phyloP scores from a whole-genome alignment of 2,797 vertebrate species.

The Novumbra hubbsi region DNA sequence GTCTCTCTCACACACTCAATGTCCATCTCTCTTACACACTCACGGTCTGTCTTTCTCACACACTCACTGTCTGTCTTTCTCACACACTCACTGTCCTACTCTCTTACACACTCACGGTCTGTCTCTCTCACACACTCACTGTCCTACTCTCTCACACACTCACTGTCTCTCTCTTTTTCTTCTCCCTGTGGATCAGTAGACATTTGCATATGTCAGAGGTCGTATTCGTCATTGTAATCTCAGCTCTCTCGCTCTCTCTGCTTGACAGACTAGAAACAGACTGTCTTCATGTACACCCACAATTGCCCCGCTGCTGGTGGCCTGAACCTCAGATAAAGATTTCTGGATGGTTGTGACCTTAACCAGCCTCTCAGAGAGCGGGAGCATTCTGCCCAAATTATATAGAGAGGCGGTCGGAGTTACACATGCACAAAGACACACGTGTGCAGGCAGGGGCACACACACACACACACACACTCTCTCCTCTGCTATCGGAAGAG shows the following conservation, averaged over 20 bases:
- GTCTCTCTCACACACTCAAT: slow-evolving; percentile 1
- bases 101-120: slow-evolving; percentile 10
- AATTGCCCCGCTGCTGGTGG: not conserved
- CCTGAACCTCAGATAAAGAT: not conserved
- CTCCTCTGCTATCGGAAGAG: no score
- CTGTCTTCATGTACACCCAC: not conserved
- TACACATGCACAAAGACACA: no score
- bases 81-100: not conserved
- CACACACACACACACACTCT: no score
- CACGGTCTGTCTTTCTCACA: slow-evolving; percentile 28
- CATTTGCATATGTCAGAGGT: slow-evolving; percentile 70
- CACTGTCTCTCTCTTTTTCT: slow-evolving; percentile 6
- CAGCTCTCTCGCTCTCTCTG: slow-evolving; percentile 30
- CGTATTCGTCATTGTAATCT: slow-evolving; percentile 53
- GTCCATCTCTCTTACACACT: slow-evolving; percentile 27
- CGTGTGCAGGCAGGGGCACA: no score
- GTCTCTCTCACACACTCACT: not conserved
- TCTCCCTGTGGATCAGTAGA: slow-evolving; percentile 54
- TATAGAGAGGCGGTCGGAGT: no score
- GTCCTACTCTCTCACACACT: slow-evolving; percentile 6
- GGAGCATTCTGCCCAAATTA: no score
- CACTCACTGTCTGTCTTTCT: slow-evolving; percentile 23
- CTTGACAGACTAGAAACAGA: slow-evolving; percentile 49
- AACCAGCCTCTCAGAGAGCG: not conserved
- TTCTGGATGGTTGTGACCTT: not conserved